These are phyloP conservation scores for Eunapius fragilis DNA, from an alignment of 37 sponge, comb jelly and placozoan species.

Conservation along the genomic window DNA sequence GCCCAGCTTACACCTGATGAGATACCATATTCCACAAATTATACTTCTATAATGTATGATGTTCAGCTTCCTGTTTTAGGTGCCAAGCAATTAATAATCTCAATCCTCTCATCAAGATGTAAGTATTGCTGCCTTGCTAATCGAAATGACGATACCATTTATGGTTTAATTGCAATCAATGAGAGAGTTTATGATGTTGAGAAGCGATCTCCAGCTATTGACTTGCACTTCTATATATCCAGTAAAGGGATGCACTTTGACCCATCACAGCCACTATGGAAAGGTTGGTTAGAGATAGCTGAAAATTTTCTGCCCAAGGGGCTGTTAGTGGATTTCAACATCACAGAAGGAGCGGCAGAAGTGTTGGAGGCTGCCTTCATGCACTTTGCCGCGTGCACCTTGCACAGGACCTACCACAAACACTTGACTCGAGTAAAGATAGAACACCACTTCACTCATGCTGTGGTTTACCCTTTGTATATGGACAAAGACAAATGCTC, in stretches of 20 bases:
- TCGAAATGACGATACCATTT: not conserved
- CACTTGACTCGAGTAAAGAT: not conserved
- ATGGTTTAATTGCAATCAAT: not conserved
- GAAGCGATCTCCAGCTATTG: not conserved
- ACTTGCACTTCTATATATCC: not conserved
- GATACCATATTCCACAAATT: not conserved
- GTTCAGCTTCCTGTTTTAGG: not conserved
- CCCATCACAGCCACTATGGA: too few species aligned
- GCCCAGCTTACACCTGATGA: not conserved
- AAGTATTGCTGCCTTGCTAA: not conserved
- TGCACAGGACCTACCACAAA: not conserved
- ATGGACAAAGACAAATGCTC: too few species aligned
- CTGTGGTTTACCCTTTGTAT: conserved; percentile 1
- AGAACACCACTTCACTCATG: not conserved
- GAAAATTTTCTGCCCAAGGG: too few species aligned
- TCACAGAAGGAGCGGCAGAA: too few species aligned
- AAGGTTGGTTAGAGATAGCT: too few species aligned
- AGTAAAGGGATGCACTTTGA: too few species aligned
- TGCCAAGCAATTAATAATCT: not conserved
- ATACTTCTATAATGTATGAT: not conserved
- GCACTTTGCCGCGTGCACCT: not conserved
- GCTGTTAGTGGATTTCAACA: too few species aligned
- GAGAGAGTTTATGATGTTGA: not conserved
- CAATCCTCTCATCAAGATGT: not conserved
- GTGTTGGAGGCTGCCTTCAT: too few species aligned